Conservation (phyloP, 2,888 invertebrate genomes). For the Notodonta dromedarius region DNA sequence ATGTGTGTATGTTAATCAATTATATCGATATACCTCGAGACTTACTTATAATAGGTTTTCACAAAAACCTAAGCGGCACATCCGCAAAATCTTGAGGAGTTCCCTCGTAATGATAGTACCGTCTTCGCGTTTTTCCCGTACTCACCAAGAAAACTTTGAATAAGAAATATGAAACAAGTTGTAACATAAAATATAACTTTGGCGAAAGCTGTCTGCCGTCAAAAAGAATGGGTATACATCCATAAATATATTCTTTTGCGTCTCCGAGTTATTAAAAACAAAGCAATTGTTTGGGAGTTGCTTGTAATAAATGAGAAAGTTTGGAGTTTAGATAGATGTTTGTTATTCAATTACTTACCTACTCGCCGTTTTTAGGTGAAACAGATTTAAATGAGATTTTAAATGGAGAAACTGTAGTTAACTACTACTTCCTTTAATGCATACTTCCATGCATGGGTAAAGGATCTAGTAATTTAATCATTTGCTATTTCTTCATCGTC, state of each 20-base stretch:
- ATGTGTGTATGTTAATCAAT: too few species aligned
- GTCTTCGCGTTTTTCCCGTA: constrained; percentile 34
- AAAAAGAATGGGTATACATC: constrained; percentile 48
- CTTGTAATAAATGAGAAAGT: background rate
- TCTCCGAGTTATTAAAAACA: constrained; percentile 3
- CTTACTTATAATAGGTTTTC: constrained; percentile 30
- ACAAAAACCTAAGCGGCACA: constrained; percentile 19
- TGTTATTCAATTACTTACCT: background rate
- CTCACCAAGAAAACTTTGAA: constrained; percentile 54
- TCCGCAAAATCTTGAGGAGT: background rate
- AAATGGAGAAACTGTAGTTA: too few species aligned
- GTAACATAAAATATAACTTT: constrained; percentile 72
- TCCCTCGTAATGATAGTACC: constrained; percentile 28
- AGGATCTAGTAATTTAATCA: too few species aligned
- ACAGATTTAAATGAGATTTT: too few species aligned
- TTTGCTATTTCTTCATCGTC: too few species aligned
- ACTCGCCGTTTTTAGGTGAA: too few species aligned
- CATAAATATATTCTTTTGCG: constrained; percentile 15
- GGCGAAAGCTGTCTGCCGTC: constrained; percentile 60
- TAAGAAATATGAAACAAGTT: constrained; percentile 79
- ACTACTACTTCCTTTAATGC: too few species aligned
- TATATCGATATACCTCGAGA: background rate
- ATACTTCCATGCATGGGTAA: too few species aligned
- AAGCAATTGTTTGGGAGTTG: background rate
- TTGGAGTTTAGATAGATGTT: background rate